Evolutionary conservation across 1,140 invertebrate genomes (phyloP).

Genomic region (Anastrepha ludens): DNA sequence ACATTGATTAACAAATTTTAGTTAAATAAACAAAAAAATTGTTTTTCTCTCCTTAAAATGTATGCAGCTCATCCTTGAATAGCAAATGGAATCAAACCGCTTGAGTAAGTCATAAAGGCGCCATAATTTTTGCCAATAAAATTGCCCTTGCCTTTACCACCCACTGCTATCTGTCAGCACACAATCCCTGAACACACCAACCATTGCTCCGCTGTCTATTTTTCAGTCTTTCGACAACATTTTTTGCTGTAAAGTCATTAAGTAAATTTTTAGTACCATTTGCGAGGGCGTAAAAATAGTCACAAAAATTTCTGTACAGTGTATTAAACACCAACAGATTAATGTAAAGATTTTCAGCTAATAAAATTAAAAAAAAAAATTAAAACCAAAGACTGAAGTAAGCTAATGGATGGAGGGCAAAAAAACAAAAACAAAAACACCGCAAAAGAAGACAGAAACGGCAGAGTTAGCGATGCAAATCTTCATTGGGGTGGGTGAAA

Average conservation of each 20-base stretch:
- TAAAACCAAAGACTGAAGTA: not conserved
- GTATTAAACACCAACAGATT: slow-evolving; percentile 12
- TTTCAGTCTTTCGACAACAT: not conserved
- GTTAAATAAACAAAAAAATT: too few relatives aligned
- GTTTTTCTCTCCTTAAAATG: too few relatives aligned
- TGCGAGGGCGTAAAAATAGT: not conserved
- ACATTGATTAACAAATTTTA: too few relatives aligned
- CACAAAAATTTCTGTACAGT: not conserved
- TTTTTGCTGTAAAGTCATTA: not conserved
- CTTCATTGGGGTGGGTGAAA: not conserved
- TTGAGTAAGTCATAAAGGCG: not conserved
- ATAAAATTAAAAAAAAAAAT: slow-evolving; percentile 11
- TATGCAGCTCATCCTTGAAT: not conserved
- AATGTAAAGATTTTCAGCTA: not conserved
- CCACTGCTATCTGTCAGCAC: not conserved
- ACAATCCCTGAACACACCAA: too few relatives aligned
- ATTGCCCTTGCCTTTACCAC: not conserved
- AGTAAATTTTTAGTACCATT: not conserved
- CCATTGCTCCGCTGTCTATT: too few relatives aligned
- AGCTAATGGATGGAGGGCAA: not conserved
- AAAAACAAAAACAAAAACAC: not conserved
- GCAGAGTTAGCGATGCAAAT: not conserved
- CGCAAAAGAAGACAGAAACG: not conserved
- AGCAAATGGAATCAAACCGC: not conserved
- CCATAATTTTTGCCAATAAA: slow-evolving; percentile 6